Evolutionary conservation across 2,797 vertebrate genomes (phyloP).

Genomic region (Alca torda): DNA sequence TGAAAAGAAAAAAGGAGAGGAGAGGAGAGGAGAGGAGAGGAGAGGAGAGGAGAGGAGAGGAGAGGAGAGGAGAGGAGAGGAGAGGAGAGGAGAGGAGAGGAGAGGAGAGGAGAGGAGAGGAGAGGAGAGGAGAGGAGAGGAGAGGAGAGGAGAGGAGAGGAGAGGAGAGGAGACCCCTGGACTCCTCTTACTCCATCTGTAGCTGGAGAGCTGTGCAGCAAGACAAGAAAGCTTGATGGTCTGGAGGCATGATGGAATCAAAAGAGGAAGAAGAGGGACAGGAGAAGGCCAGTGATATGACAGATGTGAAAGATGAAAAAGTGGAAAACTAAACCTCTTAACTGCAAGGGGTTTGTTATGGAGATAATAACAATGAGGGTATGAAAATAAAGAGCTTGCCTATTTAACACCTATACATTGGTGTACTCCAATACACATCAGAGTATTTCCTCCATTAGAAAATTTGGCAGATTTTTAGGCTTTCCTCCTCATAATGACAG

Average conservation of each 20-base stretch:
- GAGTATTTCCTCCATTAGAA: neutral
- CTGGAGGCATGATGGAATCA: neutral
- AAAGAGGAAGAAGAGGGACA: neutral
- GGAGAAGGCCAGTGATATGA: neutral
- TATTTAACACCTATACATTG: neutral
- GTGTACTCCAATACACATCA: too few relatives aligned
- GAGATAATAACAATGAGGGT: neutral
- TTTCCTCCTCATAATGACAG: neutral
- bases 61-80: too few relatives aligned
- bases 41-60: too few relatives aligned
- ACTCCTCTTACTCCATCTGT: neutral
- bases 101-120: neutral
- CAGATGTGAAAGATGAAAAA: neutral
- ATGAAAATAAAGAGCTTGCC: neutral
- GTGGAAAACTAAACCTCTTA: accelerated
- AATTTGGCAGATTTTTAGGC: neutral
- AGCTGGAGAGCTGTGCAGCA: neutral
- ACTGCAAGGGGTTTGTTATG: neutral
- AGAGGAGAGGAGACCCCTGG: accelerated
- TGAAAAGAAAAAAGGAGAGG: neutral
- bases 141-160: too few relatives aligned
- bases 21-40: too few relatives aligned
- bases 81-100: too few relatives aligned
- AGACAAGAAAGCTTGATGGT: neutral
- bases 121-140: too few relatives aligned